Evolutionary conservation across 2,888 invertebrate species (phyloP), one percentile per base, ranked within the genome.

Genomic region (Caenorhabditis zanzibari): DNA sequence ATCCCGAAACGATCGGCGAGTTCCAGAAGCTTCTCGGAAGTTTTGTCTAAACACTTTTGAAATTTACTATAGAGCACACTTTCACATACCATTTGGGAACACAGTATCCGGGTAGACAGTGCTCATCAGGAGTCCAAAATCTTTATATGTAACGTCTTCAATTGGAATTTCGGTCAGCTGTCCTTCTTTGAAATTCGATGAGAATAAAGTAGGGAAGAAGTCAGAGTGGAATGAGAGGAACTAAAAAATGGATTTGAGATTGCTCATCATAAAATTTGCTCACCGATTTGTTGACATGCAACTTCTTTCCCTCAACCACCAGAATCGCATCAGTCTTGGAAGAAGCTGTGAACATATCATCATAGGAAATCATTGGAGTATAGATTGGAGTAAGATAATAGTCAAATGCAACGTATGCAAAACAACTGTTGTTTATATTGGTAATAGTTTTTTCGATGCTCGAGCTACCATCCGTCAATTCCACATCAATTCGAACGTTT

Each of bases 191-290:
- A 47, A 64, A 19, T 47, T 47, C 10, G 47, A 26, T 6, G 47
- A 47, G 19, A 47, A 64, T 3, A 64, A 2, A 5, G 44, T n/a
- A 14, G n/a, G 0, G 64, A 64, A 64, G 26, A 28, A 64, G 19
- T 64, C 64, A 10, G 64, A 64, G 16, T 64, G 64, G 28, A n/a
- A 64, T 2, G 64, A 64, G 28, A 64, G 64, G 16, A 64, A 47
- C 64, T 64, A 44, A 47, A 64, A 64, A 61, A 12, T 6, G 10
- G 4, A 7, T 32, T n/a, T n/a, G n/a, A n/a, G 19, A 52, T 12
- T 10, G 9, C 22, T 52, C n/a, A 16, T n/a, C 10, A 16, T 32
- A 32, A 32, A 7, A 32, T 22, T n/a, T 22, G 5, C 58, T 54
- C 2, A 58, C 58, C 58, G 58, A 16, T 58, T 58, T 58, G 4